Evolutionary conservation across 2,888 invertebrate species (phyloP), one percentile per base, ranked within the genome.

Genomic region (Eremobia ochroleuca): DNA sequence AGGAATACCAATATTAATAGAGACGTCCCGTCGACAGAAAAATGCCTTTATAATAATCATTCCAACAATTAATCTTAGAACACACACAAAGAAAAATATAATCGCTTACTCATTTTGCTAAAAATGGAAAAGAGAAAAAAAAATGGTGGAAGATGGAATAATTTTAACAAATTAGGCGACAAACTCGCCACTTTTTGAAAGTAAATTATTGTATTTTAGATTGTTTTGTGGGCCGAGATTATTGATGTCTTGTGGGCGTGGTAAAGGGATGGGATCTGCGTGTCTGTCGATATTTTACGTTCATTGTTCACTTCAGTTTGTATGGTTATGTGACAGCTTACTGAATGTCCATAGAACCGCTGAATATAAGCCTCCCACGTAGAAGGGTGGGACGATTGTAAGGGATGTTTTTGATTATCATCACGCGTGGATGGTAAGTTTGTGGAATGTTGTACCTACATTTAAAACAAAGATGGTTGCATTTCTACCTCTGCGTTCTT

Each of bases 91-190:
- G 93, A 91, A 90, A 88, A 90, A 88, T 90, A 93, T 94, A 94
- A 95, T 92, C 92, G 95, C 95, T 94, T 93, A 96, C 94, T 96
- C 96, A 96, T 95, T 95, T 95, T 93, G 90, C 92, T 94, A 92
- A 94, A 91, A 90, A 91, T 90, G 85, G 88, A 90, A 86, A 90
- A 89, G 37, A 31, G 65, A 40, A 87, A 85, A 86, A 86, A 83
- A 86, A 85, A 81, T 75, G 52, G 83, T 79, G 77, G 79, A 65
- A 83, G 83, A 82, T 85, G 89, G 90, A 90, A 92, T 91, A 94
- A 95, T 94, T 94, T 95, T 93, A 94, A 96, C 95, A 95, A 95
- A 96, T 96, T 95, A 95, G 94, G 96, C 96, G 96, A 96, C 96
- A 96, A 95, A 95, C 91, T 94, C 92, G 92, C 88, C 96, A 95